These are phyloP conservation scores for Muschampia plurimacula DNA, from an alignment of 2,888 invertebrate genomes.

Conservation along the genomic window DNA sequence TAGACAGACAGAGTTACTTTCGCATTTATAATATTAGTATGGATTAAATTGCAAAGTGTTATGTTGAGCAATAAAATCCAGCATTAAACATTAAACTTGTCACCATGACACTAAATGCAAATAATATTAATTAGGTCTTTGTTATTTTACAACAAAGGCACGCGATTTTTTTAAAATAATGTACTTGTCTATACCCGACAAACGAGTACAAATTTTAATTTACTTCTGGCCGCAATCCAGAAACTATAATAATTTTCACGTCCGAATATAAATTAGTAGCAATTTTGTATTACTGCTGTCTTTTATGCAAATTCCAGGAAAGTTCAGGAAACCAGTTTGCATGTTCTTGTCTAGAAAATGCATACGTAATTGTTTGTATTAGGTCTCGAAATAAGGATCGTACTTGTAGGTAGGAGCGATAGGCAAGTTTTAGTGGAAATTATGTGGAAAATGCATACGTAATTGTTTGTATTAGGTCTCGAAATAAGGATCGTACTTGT, in stretches of 20 bases:
- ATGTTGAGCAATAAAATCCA: too few relatives aligned
- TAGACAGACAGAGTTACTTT: too few relatives aligned
- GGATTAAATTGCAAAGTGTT: too few relatives aligned
- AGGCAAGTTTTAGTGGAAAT: not conserved
- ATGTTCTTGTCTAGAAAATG: constrained; percentile 27
- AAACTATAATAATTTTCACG: constrained; percentile 31
- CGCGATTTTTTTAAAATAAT: too few relatives aligned
- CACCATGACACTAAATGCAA: too few relatives aligned
- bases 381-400: not conserved
- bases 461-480: constrained; percentile 29
- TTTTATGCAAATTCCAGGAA: constrained; percentile 34
- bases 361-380: constrained; percentile 37
- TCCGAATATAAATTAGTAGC: constrained; percentile 31
- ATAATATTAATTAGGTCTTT: too few relatives aligned
- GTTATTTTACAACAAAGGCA: too few relatives aligned
- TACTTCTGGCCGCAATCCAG: constrained; percentile 31
- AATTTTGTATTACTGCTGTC: constrained; percentile 29
- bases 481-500: not conserved
- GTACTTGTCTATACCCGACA: not conserved
- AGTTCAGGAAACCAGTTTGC: constrained; percentile 9
- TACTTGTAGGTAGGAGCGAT: not conserved
- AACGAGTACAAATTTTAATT: constrained; percentile 21
- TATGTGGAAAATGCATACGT: constrained; percentile 30
- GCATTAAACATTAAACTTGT: too few relatives aligned
- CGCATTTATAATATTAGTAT: too few relatives aligned